A percentile compares a stretch with the other conserved stretches of the same genome.
Evolutionary conservation across 2,113 vertebrate genomes (phyloP).

Genomic region (Ptyas mucosa): DNA sequence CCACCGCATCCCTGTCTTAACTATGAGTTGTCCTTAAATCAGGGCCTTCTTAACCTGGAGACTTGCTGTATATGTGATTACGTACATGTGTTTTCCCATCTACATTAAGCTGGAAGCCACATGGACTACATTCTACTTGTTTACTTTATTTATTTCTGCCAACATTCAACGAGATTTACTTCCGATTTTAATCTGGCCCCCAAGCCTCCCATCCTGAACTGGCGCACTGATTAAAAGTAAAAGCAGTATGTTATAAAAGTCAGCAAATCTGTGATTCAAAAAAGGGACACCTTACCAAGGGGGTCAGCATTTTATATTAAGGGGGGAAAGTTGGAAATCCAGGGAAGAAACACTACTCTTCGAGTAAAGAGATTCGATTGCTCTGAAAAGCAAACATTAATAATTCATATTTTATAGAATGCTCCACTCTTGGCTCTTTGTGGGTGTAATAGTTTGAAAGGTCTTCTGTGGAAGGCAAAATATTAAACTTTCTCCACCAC

Average conservation of each 20-base stretch:
- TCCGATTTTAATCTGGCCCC: conserved; percentile 62
- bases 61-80: background rate
- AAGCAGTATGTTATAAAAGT: conserved; percentile 61
- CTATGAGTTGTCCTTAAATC: background rate
- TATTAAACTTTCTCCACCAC: conserved; percentile 34
- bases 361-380: conserved; percentile 58
- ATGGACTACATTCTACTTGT: conserved; percentile 32
- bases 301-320: conserved; percentile 72
- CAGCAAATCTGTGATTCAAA: conserved; percentile 71
- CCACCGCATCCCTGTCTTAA: no score
- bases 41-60: background rate
- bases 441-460: conserved; percentile 60
- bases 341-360: conserved; percentile 58
- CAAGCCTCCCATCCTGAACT: conserved; percentile 55
- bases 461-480: conserved; percentile 35
- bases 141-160: conserved; percentile 54
- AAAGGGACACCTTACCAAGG: conserved; percentile 66
- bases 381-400: conserved; percentile 65
- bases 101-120: conserved; percentile 50
- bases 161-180: conserved; percentile 42
- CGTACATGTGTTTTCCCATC: background rate
- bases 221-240: conserved; percentile 63
- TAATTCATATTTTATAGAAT: conserved; percentile 71
- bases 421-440: conserved; percentile 56
- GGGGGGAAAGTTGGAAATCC: conserved; percentile 59